A percentile compares a stretch with the other conserved stretches of the same genome.
These are phyloP conservation scores for Morpho achilles DNA, from an alignment of 2,888 invertebrate genomes.

Conservation along the genomic window DNA sequence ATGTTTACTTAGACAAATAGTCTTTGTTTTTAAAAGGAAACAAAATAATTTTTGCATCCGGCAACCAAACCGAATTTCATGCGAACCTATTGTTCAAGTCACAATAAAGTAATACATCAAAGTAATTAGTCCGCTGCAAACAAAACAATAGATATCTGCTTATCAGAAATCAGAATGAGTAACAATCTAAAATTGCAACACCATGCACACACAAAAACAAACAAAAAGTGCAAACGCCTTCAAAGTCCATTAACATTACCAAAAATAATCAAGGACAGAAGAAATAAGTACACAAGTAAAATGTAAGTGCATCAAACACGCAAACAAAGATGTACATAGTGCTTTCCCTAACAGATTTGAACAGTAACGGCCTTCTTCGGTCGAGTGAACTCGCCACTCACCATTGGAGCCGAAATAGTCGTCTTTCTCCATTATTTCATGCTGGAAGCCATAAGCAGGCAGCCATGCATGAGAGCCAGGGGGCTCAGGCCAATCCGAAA, in stretches of 20 bases:
- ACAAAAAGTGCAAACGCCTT: constrained; percentile 4
- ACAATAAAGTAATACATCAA: constrained; percentile 22
- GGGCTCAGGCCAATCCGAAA: constrained; percentile 83
- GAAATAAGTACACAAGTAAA: background rate
- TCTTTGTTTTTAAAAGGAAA: no score
- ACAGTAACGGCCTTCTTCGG: constrained; percentile 31
- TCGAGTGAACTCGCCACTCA: constrained; percentile 55
- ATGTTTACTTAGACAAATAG: no score
- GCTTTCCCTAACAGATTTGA: constrained; percentile 35
- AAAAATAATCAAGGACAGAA: background rate
- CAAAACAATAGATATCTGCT: constrained; percentile 46
- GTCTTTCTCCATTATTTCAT: constrained; percentile 81
- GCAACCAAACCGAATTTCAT: constrained; percentile 11
- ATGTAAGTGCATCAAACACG: constrained; percentile 25
- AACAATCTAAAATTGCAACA: constrained; percentile 29
- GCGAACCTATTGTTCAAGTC: constrained; percentile 24
- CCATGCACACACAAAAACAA: constrained; percentile 22
- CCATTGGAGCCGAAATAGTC: constrained; percentile 83
- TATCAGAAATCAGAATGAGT: constrained; percentile 19
- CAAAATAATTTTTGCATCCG: constrained; percentile 3
- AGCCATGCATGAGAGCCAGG: constrained; percentile 87
- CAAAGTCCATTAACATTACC: constrained; percentile 1
- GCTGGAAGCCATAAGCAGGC: constrained; percentile 88
- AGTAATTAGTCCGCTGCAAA: constrained; percentile 37
- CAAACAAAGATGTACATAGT: constrained; percentile 13